These are phyloP conservation scores for Heliconius erato DNA, from an alignment of 2,888 invertebrate genomes.

Conservation along the genomic window DNA sequence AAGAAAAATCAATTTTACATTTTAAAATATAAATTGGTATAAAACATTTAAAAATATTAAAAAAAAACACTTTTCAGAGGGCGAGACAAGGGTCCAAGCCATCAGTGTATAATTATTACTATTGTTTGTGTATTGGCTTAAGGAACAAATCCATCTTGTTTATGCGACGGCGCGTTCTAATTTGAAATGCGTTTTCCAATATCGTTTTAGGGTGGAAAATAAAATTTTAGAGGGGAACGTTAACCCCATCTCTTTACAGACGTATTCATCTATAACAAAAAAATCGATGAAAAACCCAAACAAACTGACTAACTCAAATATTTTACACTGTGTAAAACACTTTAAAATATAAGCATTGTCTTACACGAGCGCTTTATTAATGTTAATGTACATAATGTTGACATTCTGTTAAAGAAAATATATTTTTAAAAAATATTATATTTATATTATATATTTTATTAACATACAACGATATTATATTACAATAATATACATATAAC, in stretches of 20 bases:
- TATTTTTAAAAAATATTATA: too few species aligned
- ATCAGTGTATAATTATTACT: background rate
- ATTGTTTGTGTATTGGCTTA: slow-evolving; percentile 4
- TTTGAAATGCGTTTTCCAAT: slow-evolving; percentile 41
- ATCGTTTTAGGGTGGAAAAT: slow-evolving; percentile 31
- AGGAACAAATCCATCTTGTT: slow-evolving; percentile 18
- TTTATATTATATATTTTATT: too few species aligned
- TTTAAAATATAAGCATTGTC: background rate
- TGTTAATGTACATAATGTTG: background rate
- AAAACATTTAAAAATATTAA: too few species aligned
- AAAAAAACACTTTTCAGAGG: too few species aligned
- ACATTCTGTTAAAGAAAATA: too few species aligned
- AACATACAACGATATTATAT: too few species aligned
- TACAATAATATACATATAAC: too few species aligned
- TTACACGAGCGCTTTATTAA: background rate
- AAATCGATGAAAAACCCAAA: background rate
- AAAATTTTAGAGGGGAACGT: slow-evolving; percentile 10
- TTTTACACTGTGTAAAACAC: background rate
- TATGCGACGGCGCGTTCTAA: slow-evolving; percentile 14
- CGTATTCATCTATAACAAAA: background rate
- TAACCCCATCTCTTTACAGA: slow-evolving; percentile 3
- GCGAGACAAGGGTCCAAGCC: too few species aligned
- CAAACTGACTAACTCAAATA: background rate
- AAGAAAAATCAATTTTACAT: too few species aligned
- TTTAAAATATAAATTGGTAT: too few species aligned